Evolutionary conservation across 2,888 invertebrate species (phyloP).

Genomic region (Cataglyphis rosenhaueri): DNA sequence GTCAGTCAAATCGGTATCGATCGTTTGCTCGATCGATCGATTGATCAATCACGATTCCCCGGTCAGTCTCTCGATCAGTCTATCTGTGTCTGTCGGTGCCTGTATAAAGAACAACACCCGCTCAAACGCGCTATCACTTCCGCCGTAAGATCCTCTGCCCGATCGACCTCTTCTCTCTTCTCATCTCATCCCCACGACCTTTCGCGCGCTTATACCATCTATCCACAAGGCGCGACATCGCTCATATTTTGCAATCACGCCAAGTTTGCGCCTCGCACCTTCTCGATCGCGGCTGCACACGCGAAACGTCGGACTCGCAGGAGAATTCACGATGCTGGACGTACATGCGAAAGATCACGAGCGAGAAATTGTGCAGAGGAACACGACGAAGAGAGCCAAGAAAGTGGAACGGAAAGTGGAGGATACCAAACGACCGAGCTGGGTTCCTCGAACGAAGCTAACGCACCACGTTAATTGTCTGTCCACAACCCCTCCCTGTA

Average conservation of each 20-base stretch:
- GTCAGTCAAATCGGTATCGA: constrained; percentile 72
- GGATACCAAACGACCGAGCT: constrained; percentile 61
- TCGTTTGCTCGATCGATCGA: constrained; percentile 65
- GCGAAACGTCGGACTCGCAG: constrained; percentile 19
- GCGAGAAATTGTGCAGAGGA: constrained; percentile 30
- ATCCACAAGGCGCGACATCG: constrained; percentile 16
- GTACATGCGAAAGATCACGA: constrained; percentile 14
- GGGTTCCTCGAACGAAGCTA: constrained; percentile 68
- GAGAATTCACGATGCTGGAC: constrained; percentile 35
- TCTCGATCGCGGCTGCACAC: constrained; percentile 30
- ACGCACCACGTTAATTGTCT: constrained; percentile 65
- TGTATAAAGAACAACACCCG: constrained; percentile 69
- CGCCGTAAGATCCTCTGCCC: constrained; percentile 49
- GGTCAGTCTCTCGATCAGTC: constrained; percentile 76
- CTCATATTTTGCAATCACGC: constrained; percentile 2
- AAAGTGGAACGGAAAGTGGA: constrained; percentile 59
- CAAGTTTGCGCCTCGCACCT: constrained; percentile 13
- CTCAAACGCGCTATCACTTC: constrained; percentile 57
- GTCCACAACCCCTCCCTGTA: constrained; percentile 45
- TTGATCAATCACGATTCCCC: constrained; percentile 69
- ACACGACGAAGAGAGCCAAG: constrained; percentile 29
- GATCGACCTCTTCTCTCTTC: constrained; percentile 41
- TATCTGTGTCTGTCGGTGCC: constrained; percentile 82
- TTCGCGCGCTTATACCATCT: constrained; percentile 32
- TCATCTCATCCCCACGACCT: constrained; percentile 49